Percentiles rank a stretch among this genome's conserved stretches.
Conservation (phyloP, 1,140 invertebrate genomes). For the Littorina saxatilis region DNA sequence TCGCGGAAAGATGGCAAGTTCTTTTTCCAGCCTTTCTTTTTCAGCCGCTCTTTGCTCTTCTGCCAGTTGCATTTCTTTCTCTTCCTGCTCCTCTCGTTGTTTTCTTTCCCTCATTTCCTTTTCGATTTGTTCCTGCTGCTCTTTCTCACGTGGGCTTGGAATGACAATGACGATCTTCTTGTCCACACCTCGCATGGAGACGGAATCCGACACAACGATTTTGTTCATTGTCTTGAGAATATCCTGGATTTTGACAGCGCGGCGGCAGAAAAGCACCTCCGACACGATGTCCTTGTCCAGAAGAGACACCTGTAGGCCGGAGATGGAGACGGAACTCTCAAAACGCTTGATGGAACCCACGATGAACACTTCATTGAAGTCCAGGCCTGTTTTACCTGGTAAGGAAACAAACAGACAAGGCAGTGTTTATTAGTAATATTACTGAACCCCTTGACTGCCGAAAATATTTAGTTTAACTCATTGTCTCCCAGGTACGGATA, state of each 20-base stretch:
- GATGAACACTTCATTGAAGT: slow-evolving; percentile 3
- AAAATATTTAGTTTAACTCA: no score
- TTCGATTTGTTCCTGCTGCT: not conserved
- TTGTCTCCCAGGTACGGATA: no score
- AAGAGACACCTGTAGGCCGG: not conserved
- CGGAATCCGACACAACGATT: not conserved
- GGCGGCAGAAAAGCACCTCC: not conserved
- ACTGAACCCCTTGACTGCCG: no score
- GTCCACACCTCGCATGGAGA: slow-evolving; percentile 26
- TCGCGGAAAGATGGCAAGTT: not conserved
- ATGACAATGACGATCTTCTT: slow-evolving; percentile 18
- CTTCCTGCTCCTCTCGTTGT: no score
- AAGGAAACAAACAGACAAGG: not conserved
- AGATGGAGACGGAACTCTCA: slow-evolving; percentile 4
- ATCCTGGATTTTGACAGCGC: slow-evolving; percentile 9
- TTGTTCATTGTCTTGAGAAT: not conserved
- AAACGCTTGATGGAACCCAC: not conserved
- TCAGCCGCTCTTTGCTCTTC: not conserved
- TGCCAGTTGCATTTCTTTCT: no score
- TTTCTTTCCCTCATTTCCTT: not conserved
- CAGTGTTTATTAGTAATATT: no score
- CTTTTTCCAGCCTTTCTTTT: no score
- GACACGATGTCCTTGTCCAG: not conserved
- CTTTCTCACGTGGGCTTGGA: not conserved
- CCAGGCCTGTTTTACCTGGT: not conserved